Base-by-base conservation (phyloP, 2,888 invertebrate genomes). In the Brachyptera putata region DNA sequence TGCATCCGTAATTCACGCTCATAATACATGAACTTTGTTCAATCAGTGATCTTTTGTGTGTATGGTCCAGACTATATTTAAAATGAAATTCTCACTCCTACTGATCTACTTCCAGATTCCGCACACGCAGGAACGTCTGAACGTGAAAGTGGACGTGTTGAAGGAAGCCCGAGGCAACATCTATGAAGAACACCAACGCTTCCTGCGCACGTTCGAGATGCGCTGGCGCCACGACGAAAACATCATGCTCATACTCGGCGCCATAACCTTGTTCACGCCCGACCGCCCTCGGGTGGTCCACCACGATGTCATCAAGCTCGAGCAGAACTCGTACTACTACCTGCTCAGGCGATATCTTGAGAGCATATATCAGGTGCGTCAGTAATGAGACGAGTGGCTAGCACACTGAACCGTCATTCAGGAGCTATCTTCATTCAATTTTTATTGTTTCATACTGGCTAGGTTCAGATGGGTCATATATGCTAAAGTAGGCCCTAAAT, bases 321-420 rank as follows among this genome's bases (percentile, higher is more conserved):
- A 92, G 74, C 93, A 92, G 90, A 91, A 91, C 74, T 90, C 91
- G 0, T 93, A 94, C 76, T 94, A 91, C 75, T 92, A 92, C 74
- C 82, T 92, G 56, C 82, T 95, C 64, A 81, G 92, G 65, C 83
- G 92, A 64, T 91, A 91, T 74, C 75, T 91, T 60, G 91, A 90
- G 76, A 93, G 87, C 73, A 85, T 85, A 65, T 92, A 86, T 78
- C 74, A 53, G 53, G 53, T 34, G 13, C 21, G 34, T 43, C n/a
- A n/a, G n/a, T n/a, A n/a, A n/a, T n/a, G n/a, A n/a, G n/a, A n/a
- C n/a, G n/a, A n/a, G n/a, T n/a, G n/a, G n/a, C n/a, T n/a, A n/a
- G n/a, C n/a, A n/a, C n/a, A n/a, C n/a, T n/a, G n/a, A n/a, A n/a
- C n/a, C n/a, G n/a, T n/a, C n/a, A n/a, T n/a, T n/a, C n/a, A n/a